phyloP scores from a whole-genome alignment of 37 sponge, comb jelly and placozoan species.

The Agelas oroides region DNA sequence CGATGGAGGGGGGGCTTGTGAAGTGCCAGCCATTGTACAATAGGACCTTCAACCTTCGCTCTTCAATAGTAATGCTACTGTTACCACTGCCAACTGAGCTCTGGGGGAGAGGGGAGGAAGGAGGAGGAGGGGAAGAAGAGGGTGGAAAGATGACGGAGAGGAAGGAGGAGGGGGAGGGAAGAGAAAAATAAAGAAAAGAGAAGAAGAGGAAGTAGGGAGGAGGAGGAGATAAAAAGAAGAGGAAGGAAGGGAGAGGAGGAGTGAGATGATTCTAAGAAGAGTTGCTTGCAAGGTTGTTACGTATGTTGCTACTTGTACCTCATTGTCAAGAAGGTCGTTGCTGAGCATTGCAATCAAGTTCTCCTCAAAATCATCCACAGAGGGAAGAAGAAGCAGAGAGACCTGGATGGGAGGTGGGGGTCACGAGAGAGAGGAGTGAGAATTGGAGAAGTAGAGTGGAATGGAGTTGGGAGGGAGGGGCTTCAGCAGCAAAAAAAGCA shows the following conservation, averaged over 20 bases:
- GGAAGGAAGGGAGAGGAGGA: too few species aligned
- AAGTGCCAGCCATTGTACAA: slow-evolving; percentile 58
- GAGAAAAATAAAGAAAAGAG: not conserved
- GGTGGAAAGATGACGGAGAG: not conserved
- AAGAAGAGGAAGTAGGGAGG: too few species aligned
- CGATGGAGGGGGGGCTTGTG: slow-evolving; percentile 31
- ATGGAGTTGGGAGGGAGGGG: too few species aligned
- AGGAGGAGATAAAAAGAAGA: too few species aligned
- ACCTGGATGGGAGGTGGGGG: slow-evolving; percentile 3
- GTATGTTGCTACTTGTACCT: not conserved
- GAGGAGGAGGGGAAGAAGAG: too few species aligned
- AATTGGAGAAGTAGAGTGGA: too few species aligned
- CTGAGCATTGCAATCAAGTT: slow-evolving; percentile 6
- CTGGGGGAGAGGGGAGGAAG: not conserved
- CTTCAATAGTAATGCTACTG: slow-evolving; percentile 36
- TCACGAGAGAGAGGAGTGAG: too few species aligned
- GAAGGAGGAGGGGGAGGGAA: too few species aligned
- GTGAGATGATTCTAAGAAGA: too few species aligned
- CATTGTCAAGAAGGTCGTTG: slow-evolving; percentile 29
- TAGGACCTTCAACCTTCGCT: slow-evolving; percentile 59
- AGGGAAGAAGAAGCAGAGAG: slow-evolving; percentile 52
- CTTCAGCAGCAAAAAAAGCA: too few species aligned
- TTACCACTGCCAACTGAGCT: slow-evolving; percentile 14
- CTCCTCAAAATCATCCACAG: slow-evolving; percentile 66
- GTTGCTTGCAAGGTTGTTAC: too few species aligned